These are phyloP conservation scores for Bagarius yarrelli DNA, from an alignment of 2,113 vertebrate species.

Conservation along the genomic window DNA sequence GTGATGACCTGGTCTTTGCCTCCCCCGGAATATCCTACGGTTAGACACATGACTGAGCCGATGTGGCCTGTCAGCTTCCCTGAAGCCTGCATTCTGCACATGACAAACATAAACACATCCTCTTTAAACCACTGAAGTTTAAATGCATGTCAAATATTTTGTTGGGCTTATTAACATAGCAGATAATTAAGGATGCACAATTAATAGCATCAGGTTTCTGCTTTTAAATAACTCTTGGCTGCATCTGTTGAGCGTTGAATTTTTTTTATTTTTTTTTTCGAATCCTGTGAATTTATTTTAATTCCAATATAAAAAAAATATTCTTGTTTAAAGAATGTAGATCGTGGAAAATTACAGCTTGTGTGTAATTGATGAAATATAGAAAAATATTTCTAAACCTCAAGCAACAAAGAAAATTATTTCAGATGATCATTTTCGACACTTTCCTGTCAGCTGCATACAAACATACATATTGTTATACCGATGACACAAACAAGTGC, in stretches of 20 bases:
- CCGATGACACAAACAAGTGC: neutral
- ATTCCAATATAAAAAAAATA: no score
- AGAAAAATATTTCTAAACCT: neutral
- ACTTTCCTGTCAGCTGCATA: neutral
- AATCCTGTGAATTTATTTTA: neutral
- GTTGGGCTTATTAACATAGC: neutral
- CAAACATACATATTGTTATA: neutral
- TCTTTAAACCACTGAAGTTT: neutral
- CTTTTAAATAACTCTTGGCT: neutral
- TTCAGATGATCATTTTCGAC: neutral
- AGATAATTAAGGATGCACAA: neutral
- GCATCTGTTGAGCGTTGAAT: neutral
- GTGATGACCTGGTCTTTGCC: constrained; percentile 94
- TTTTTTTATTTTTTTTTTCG: no score
- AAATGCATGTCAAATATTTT: neutral
- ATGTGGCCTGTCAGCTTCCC: constrained; percentile 94
- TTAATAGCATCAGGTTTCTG: no score
- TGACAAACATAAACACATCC: constrained; percentile 5
- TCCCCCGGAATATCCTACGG: constrained; percentile 81
- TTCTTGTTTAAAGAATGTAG: neutral
- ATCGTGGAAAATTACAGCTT: neutral
- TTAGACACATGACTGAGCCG: constrained; percentile 94
- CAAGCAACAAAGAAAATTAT: neutral
- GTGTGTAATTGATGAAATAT: neutral
- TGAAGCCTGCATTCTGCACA: constrained; percentile 81